A percentile compares a stretch with the other conserved stretches of the same genome.
These are phyloP conservation scores for Buphagus erythrorhynchus DNA, from an alignment of 2,797 vertebrate genomes.

Conservation along the genomic window DNA sequence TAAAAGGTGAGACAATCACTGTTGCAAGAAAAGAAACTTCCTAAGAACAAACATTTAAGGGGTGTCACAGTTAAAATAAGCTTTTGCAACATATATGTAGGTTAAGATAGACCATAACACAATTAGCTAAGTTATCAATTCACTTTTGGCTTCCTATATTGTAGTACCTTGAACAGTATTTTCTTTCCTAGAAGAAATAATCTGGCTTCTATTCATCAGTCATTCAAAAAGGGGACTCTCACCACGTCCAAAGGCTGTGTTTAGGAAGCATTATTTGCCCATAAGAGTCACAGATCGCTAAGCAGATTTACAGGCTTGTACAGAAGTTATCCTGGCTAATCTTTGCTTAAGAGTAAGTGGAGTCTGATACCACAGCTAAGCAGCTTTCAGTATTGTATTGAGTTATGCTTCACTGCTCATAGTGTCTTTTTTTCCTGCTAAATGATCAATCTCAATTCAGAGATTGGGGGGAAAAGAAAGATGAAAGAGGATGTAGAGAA, in stretches of 20 bases:
- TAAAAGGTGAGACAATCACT: background rate
- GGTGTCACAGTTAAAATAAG: background rate
- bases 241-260: background rate
- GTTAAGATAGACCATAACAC: background rate
- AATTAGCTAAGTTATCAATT: background rate
- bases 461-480: background rate
- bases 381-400: background rate
- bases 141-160: background rate
- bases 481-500: background rate
- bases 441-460: slow-evolving; percentile 41
- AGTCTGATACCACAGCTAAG: slow-evolving; percentile 28
- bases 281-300: slow-evolving; percentile 1
- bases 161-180: background rate
- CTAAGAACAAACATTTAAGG: background rate
- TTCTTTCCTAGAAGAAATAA: background rate
- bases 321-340: slow-evolving; percentile 38
- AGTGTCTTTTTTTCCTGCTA: background rate
- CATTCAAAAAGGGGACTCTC: background rate
- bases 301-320: slow-evolving; percentile 60
- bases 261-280: slow-evolving; percentile 40
- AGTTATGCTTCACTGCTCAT: background rate
- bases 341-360: slow-evolving; percentile 63
- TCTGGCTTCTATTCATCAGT: background rate
- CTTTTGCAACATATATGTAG: background rate
- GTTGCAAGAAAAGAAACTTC: background rate